phyloP scores from a whole-genome alignment of 2,888 invertebrate species.

The Erebia epiphron region DNA sequence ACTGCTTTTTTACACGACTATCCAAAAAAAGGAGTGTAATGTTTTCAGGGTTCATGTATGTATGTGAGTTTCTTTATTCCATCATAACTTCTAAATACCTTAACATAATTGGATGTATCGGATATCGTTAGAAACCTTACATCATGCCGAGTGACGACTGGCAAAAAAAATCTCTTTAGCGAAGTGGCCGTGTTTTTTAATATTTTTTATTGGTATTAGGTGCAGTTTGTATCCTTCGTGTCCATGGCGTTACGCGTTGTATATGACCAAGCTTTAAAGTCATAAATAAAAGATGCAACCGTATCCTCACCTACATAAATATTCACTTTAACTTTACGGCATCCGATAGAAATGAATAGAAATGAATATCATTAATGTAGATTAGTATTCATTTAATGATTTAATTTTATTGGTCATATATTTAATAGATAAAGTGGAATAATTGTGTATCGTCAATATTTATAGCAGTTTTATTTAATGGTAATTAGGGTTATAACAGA shows the following conservation, averaged over 20 bases:
- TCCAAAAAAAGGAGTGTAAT: too few species aligned
- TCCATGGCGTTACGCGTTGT: background rate
- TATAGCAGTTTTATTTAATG: background rate
- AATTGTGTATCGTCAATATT: constrained; percentile 11
- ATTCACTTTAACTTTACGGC: constrained; percentile 21
- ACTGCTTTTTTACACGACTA: too few species aligned
- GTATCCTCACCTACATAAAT: constrained; percentile 9
- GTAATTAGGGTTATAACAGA: background rate
- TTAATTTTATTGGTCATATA: constrained; percentile 10
- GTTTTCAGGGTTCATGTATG: too few species aligned
- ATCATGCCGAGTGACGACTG: too few species aligned
- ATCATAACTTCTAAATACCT: too few species aligned
- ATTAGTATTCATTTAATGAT: constrained; percentile 10
- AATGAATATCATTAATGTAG: constrained; percentile 11
- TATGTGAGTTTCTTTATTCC: too few species aligned
- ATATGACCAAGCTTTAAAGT: background rate
- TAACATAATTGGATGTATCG: too few species aligned
- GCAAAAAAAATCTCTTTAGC: too few species aligned
- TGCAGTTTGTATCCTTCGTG: background rate
- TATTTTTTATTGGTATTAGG: too few species aligned
- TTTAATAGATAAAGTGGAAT: constrained; percentile 13
- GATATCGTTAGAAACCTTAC: too few species aligned
- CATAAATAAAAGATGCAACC: constrained; percentile 21
- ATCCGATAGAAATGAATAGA: constrained; percentile 20
- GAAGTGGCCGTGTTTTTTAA: too few species aligned